A percentile compares a stretch with the other conserved stretches of the same genome.
Evolutionary conservation across 2,888 invertebrate genomes (phyloP).

Genomic region (Acleris sparsana): DNA sequence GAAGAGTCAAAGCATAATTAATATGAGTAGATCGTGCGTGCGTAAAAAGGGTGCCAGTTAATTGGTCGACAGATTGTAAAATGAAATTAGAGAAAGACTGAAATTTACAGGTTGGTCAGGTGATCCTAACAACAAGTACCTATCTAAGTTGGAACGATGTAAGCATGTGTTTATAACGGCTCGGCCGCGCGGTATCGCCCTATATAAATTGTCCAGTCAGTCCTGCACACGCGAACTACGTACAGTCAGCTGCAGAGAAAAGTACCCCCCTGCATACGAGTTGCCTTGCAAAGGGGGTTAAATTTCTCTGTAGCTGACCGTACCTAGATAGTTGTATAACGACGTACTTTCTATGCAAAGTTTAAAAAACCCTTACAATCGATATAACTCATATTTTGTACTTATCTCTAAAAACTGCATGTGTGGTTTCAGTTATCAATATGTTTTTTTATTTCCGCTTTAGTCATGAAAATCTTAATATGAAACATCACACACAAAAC

Average conservation of each 20-base stretch:
- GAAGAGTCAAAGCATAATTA: no score
- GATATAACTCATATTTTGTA: no score
- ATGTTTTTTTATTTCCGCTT: neutral
- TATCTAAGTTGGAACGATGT: constrained; percentile 2
- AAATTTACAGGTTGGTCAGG: neutral
- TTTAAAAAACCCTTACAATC: no score
- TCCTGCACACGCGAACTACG: constrained; percentile 41
- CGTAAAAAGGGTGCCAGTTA: no score
- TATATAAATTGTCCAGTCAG: constrained; percentile 46
- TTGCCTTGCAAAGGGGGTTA: no score
- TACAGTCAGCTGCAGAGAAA: no score
- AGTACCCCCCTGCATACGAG: no score
- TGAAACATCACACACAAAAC: neutral
- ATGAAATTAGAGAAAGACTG: no score
- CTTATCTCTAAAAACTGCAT: neutral
- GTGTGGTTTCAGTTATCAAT: neutral
- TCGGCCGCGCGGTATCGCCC: constrained; percentile 46
- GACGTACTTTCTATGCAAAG: neutral
- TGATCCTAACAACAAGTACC: constrained; percentile 9
- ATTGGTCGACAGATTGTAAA: no score
- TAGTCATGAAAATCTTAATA: neutral
- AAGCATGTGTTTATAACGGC: neutral
- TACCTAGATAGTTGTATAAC: neutral
- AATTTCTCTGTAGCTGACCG: no score
- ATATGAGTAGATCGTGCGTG: no score